phyloP scores from a whole-genome alignment of 2,797 vertebrate species.

The Amniataba percoides region DNA sequence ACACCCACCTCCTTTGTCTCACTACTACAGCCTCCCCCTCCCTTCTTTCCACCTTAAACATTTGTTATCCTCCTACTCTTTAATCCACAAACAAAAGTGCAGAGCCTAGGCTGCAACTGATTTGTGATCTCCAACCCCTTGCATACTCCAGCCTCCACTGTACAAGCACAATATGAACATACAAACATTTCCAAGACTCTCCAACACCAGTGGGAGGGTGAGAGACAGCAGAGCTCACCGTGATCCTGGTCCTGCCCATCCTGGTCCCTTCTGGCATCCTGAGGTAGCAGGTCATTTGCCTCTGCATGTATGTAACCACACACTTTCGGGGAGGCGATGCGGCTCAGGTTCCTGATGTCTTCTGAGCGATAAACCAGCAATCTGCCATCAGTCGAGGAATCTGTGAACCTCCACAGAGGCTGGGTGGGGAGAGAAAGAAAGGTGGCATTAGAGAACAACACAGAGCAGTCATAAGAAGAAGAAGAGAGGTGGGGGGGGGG shows the following conservation, averaged over 20 bases:
- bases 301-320: slow-evolving; percentile 92
- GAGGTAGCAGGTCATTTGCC: slow-evolving; percentile 83
- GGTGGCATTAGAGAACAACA: background rate
- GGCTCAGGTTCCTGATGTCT: slow-evolving; percentile 94
- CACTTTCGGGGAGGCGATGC: slow-evolving; percentile 91
- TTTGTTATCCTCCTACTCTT: slow-evolving; percentile 61
- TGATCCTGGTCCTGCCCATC: slow-evolving; percentile 35
- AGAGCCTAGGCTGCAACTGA: background rate
- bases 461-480: background rate
- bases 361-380: slow-evolving; percentile 95
- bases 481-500: background rate
- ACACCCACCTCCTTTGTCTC: slow-evolving; percentile 65
- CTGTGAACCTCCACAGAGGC: slow-evolving; percentile 96
- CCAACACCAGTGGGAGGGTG: background rate
- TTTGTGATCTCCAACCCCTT: slow-evolving; percentile 13
- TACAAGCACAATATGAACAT: slow-evolving; percentile 8
- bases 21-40: slow-evolving; percentile 56
- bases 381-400: slow-evolving; percentile 86
- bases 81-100: slow-evolving; percentile 22
- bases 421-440: slow-evolving; percentile 65
- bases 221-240: slow-evolving; percentile 52
- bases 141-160: slow-evolving; percentile 2
- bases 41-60: slow-evolving; percentile 57
- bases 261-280: slow-evolving; percentile 69
- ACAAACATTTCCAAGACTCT: background rate